Base-by-base conservation (phyloP, 2,888 invertebrate species). In the Rhagonycha fulva region DNA sequence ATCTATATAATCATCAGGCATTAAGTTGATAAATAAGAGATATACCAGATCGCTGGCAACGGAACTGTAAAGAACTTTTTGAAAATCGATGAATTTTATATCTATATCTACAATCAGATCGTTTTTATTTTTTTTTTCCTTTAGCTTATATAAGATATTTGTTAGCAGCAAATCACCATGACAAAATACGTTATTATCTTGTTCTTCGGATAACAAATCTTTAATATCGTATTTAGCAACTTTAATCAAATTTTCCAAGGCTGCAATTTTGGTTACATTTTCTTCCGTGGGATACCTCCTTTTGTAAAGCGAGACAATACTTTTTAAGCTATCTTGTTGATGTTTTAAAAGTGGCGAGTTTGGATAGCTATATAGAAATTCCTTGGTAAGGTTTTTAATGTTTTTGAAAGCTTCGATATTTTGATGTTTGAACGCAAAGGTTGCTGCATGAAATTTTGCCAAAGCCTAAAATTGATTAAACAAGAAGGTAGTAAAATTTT, bases 31-130 rank as follows among this genome's bases (percentile, higher is more conserved):
- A 62, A 80, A 81, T 2, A 83, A 62, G 14, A 83, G 79, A 72
- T 81, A 82, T 30, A 71, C 74, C 23, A 83, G 76, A 77, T 83
- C 83, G 9, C 71, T 73, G 23, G 82, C 83, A 14, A 80, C 79
- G 3, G 83, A 82, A 10, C 78, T 76, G 28, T 75, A 82, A 14
- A 80, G 68, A 78, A 83, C 78, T 14, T 80, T 70, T 74, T 83
- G 83, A 12, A 80, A 74, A 80, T 83, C 83, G 1, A 83, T 68
- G 10, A 83, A 67, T 23, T 72, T 79, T 9, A 80, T 23, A 30
- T 79, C 76, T 14, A 74, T 67, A 3, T 79, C 68, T 19, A 19
- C 19, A 19, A 19, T 19, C 19, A 19, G 1, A 2, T 2, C 76
- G 70, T 83, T 82, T 28, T 19, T 14, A 10, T 1, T n/a, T 67